Evolutionary conservation across 2,797 vertebrate species (phyloP).

Genomic region (Pangasius sanitwongsei): DNA sequence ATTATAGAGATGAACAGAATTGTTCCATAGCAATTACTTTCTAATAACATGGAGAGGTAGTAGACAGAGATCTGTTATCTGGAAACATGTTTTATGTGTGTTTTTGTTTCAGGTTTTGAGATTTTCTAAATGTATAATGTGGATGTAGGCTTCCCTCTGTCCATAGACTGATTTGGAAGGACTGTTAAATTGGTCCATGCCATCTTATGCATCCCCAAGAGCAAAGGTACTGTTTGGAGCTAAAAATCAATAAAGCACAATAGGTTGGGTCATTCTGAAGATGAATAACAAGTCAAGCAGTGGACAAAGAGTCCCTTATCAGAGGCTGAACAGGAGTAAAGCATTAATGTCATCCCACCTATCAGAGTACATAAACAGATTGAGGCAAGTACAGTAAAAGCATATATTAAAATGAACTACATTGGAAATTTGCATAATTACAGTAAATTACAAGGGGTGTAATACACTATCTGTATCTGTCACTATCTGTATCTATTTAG

Average conservation of each 20-base stretch:
- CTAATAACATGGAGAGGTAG: slow-evolving; percentile 23
- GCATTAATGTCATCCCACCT: slow-evolving; percentile 20
- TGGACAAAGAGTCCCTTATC: slow-evolving; percentile 42
- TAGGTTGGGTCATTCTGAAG: slow-evolving; percentile 20
- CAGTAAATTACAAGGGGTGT: background rate
- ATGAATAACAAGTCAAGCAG: slow-evolving; percentile 37
- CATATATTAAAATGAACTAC: background rate
- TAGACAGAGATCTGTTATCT: background rate
- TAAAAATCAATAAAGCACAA: slow-evolving; percentile 36
- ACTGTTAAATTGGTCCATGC: background rate
- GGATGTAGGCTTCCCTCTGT: background rate
- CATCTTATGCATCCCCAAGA: background rate
- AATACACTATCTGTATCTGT: background rate
- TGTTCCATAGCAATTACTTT: slow-evolving; percentile 44
- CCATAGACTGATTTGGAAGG: background rate
- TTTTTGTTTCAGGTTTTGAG: background rate
- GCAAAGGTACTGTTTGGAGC: slow-evolving; percentile 12
- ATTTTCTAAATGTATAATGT: background rate
- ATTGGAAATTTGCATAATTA: background rate
- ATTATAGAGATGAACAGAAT: slow-evolving; percentile 11
- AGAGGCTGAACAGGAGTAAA: slow-evolving; percentile 33
- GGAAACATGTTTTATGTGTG: background rate
- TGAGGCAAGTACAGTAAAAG: background rate
- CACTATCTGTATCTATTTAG: background rate
- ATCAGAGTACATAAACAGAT: background rate